A percentile compares a stretch with the other conserved stretches of the same genome.
Evolutionary conservation across 2,797 vertebrate genomes (phyloP).

Genomic region (Acipenser transmontanus): DNA sequence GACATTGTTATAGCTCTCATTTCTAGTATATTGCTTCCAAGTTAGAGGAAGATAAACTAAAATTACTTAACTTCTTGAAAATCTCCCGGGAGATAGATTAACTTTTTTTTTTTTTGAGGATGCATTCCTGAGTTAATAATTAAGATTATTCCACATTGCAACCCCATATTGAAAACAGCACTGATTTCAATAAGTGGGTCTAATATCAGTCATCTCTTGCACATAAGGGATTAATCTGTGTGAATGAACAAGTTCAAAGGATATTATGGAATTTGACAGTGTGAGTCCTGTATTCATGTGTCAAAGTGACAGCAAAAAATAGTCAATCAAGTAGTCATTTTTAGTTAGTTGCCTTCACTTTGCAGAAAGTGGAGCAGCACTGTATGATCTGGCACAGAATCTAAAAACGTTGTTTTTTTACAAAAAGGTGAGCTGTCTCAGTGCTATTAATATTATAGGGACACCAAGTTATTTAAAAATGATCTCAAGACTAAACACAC

Average conservation of each 20-base stretch:
- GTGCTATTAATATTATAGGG: conserved; percentile 21
- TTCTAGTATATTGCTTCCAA: no score
- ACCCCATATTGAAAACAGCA: conserved; percentile 27
- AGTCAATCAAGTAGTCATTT: conserved; percentile 8
- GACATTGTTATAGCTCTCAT: no score
- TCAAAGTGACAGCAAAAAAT: conserved; percentile 11
- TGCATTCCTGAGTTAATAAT: no score
- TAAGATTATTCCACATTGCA: neutral
- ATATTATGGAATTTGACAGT: conserved; percentile 37
- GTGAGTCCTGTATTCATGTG: conserved; percentile 26
- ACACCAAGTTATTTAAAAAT: conserved; percentile 15
- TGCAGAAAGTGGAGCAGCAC: conserved; percentile 20
- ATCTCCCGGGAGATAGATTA: no score
- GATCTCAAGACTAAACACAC: conserved; percentile 15
- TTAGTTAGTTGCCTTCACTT: conserved; percentile 26
- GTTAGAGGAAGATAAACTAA: no score
- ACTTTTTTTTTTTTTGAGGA: no score
- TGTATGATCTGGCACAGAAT: conserved; percentile 21
- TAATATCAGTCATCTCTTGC: conserved; percentile 28
- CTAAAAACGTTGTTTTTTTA: conserved; percentile 16
- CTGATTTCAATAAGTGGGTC: conserved; percentile 33
- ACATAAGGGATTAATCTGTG: conserved; percentile 40
- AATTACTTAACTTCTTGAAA: no score
- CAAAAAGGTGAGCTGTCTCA: conserved; percentile 27
- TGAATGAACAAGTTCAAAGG: conserved; percentile 38